phyloP scores from a whole-genome alignment of 2,888 invertebrate species.

The Phanerotoma sp. region DNA sequence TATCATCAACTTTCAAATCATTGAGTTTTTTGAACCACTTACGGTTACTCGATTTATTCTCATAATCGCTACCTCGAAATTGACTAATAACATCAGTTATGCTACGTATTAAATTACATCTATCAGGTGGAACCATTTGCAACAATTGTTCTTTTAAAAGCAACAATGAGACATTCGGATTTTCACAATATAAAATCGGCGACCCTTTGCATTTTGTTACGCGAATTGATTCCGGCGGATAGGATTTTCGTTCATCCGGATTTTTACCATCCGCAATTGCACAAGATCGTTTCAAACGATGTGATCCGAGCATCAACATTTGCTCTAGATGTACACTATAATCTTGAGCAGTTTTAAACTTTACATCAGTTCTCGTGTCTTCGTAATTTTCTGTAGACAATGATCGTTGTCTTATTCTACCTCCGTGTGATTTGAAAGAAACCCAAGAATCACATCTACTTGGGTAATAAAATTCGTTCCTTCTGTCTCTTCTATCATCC shows the following conservation, averaged over 20 bases:
- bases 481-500: slow-evolving; percentile 22
- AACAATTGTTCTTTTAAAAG: slow-evolving; percentile 43
- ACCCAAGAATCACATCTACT: slow-evolving; percentile 44
- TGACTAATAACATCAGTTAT: slow-evolving; percentile 45
- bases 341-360: slow-evolving; percentile 47
- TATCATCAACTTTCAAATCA: slow-evolving; percentile 14
- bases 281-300: slow-evolving; percentile 41
- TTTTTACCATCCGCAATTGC: slow-evolving; percentile 42
- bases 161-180: slow-evolving; percentile 47
- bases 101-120: slow-evolving; percentile 48
- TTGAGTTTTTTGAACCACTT: slow-evolving; percentile 46
- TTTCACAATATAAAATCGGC: slow-evolving; percentile 47
- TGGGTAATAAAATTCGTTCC: slow-evolving; percentile 25
- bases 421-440: slow-evolving; percentile 40
- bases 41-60: slow-evolving; percentile 40
- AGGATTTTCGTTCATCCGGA: slow-evolving; percentile 47
- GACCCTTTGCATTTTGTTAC: slow-evolving; percentile 42
- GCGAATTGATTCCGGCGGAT: slow-evolving; percentile 50
- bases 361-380: slow-evolving; percentile 6
- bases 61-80: slow-evolving; percentile 13
- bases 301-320: slow-evolving; percentile 50
- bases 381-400: background rate
- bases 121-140: slow-evolving; percentile 43
- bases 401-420: slow-evolving; percentile 1
- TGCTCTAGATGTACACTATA: slow-evolving; percentile 47